phyloP scores from a whole-genome alignment of 1,140 invertebrate genomes.

The Drosophila mauritiana region DNA sequence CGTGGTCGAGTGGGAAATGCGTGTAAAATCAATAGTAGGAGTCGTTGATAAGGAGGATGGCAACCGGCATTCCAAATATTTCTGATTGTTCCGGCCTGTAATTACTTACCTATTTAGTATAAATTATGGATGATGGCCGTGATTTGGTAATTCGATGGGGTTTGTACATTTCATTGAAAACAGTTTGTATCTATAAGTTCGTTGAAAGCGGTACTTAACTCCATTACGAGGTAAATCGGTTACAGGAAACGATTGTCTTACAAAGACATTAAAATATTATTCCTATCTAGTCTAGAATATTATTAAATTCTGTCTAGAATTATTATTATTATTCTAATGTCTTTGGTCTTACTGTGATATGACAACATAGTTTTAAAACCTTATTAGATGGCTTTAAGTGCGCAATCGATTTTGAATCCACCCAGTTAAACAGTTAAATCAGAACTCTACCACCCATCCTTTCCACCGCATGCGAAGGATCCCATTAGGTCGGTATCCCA shows the following conservation, averaged over 20 bases:
- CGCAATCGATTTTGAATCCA: too few relatives aligned
- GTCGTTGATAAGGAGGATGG: conserved; percentile 12
- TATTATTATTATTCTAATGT: too few relatives aligned
- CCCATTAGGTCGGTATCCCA: conserved; percentile 8
- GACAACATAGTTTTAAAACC: too few relatives aligned
- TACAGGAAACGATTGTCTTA: background rate
- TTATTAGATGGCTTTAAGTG: too few relatives aligned
- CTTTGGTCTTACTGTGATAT: too few relatives aligned
- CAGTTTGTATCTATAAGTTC: background rate
- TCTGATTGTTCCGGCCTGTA: conserved; percentile 14
- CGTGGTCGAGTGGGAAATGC: conserved; percentile 33
- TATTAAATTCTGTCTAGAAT: too few relatives aligned
- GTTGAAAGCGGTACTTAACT: background rate
- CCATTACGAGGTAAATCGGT: background rate
- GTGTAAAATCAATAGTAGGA: conserved; percentile 50
- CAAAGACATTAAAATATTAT: too few relatives aligned
- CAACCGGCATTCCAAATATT: conserved; percentile 16
- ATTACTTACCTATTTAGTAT: conserved; percentile 32
- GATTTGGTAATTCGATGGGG: background rate
- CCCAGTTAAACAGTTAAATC: too few relatives aligned
- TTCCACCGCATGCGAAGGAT: background rate
- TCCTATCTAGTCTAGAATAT: too few relatives aligned
- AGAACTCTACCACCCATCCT: too few relatives aligned
- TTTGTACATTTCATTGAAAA: background rate
- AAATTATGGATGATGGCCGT: conserved; percentile 38